Conservation (phyloP, 2,113 vertebrate genomes). For the Rhagologus leucostigma region DNA sequence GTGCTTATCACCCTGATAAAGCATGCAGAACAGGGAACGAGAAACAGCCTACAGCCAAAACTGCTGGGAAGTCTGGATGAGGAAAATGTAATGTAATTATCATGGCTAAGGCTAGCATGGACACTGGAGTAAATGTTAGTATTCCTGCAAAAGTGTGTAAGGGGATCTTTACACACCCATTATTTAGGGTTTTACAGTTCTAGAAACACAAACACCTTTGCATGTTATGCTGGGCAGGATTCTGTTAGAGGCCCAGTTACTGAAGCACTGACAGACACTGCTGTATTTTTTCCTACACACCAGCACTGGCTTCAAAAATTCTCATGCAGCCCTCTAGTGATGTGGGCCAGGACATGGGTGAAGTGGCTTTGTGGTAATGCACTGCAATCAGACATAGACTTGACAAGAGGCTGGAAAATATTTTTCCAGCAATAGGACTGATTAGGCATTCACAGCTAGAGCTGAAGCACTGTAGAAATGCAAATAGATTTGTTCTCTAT, state of each 20-base stretch:
- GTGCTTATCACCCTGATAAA: background rate
- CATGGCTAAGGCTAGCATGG: background rate
- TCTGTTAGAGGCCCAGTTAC: background rate
- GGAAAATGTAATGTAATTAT: background rate
- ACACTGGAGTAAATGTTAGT: background rate
- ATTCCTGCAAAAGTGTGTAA: background rate
- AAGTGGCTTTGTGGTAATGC: background rate
- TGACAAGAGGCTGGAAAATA: conserved; percentile 32
- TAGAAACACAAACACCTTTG: background rate
- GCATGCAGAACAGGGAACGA: background rate
- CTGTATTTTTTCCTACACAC: background rate
- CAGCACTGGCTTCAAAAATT: background rate
- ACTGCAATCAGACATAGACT: conserved; percentile 6
- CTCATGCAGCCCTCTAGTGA: background rate
- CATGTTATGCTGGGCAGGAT: background rate
- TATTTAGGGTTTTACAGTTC: background rate
- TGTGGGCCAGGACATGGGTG: background rate
- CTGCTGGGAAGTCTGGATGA: background rate
- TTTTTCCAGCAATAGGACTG: conserved; percentile 42
- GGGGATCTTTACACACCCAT: background rate
- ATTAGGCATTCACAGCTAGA: conserved; percentile 49
- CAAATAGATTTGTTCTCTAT: conserved; percentile 41
- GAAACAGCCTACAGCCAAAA: background rate
- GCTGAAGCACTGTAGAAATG: conserved; percentile 44
- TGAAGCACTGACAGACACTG: background rate